Conservation (phyloP, 2,113 vertebrate species). For the Alethe castanea region DNA sequence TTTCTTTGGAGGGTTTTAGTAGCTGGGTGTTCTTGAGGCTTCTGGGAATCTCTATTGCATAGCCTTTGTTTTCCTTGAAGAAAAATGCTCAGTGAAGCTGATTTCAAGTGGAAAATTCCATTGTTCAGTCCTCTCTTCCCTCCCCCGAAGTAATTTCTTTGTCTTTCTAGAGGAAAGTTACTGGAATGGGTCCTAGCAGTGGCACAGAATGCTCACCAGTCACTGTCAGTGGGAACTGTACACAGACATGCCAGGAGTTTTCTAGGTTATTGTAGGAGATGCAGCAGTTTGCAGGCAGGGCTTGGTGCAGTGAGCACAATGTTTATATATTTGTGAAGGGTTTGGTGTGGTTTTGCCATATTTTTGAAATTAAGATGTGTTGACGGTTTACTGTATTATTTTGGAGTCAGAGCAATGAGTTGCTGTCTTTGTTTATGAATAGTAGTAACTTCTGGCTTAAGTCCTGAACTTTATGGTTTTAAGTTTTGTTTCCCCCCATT, state of each 20-base stretch:
- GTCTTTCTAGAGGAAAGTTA: slow-evolving; percentile 29
- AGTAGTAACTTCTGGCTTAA: background rate
- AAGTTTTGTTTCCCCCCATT: background rate
- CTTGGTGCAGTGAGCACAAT: background rate
- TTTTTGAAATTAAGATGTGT: background rate
- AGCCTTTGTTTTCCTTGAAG: slow-evolving; percentile 30
- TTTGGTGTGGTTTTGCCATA: background rate
- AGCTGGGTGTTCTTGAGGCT: background rate
- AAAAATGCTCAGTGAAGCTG: background rate
- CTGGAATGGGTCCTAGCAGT: background rate
- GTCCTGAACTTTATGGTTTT: background rate
- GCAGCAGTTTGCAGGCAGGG: background rate
- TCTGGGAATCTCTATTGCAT: slow-evolving; percentile 6
- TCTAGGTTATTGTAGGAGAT: background rate
- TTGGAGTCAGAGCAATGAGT: background rate
- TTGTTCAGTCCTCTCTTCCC: background rate
- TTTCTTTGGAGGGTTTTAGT: slow-evolving; percentile 42
- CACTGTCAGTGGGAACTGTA: background rate
- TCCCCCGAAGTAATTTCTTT: background rate
- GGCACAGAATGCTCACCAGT: background rate
- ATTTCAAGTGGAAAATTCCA: slow-evolving; percentile 55
- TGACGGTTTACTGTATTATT: background rate
- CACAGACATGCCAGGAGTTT: background rate
- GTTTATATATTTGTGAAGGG: background rate
- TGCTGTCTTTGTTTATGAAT: background rate